phyloP scores from a whole-genome alignment of 2,797 vertebrate species.

The Mormyrops attenuatus region DNA sequence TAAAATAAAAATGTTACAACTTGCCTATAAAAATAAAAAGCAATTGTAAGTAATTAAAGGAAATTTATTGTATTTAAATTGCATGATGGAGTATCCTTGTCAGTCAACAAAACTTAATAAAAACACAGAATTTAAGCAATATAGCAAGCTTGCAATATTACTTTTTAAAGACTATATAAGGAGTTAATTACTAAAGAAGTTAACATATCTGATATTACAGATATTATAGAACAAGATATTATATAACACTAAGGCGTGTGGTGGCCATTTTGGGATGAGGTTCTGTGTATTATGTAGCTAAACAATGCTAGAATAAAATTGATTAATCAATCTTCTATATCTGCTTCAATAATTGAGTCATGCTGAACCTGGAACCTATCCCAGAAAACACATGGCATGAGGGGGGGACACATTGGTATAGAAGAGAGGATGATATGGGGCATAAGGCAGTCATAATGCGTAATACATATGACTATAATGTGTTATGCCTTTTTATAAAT shows the following conservation, averaged over 20 bases:
- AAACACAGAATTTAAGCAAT: background rate
- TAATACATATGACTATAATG: too few species aligned
- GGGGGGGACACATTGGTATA: background rate
- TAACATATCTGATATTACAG: background rate
- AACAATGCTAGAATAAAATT: background rate
- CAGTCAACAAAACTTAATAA: background rate
- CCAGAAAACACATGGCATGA: background rate
- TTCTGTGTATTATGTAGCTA: background rate
- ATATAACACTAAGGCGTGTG: background rate
- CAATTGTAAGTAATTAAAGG: background rate
- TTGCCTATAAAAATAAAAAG: background rate
- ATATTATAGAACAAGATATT: too few species aligned
- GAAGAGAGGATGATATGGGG: background rate
- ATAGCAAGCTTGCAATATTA: background rate
- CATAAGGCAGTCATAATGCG: too few species aligned
- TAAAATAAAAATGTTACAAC: background rate
- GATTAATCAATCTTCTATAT: background rate
- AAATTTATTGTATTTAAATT: constrained; percentile 3
- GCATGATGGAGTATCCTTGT: background rate
- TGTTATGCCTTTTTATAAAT: too few species aligned
- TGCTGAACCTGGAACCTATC: background rate
- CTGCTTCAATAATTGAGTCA: background rate
- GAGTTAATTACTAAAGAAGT: background rate
- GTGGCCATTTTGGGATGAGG: background rate
- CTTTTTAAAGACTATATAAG: background rate